Evolutionary conservation across 2,888 invertebrate species (phyloP).

Genomic region (Petrolisthes cinctipes): DNA sequence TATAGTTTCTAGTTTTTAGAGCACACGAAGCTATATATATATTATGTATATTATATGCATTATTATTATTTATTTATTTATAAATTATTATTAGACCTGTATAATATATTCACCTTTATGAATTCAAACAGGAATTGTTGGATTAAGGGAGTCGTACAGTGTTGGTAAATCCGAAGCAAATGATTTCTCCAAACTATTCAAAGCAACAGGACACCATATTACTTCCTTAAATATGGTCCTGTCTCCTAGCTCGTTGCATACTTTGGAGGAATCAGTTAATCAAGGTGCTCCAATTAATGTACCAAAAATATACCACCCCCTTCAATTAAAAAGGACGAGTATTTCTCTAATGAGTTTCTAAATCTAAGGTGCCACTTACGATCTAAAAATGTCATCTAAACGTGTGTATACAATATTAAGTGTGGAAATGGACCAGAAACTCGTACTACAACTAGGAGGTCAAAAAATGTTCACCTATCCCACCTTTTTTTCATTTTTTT

Average conservation of each 20-base stretch:
- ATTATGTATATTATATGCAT: constrained; percentile 23
- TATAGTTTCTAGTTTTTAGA: constrained; percentile 23
- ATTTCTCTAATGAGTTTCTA: constrained; percentile 27
- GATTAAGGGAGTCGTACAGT: not conserved
- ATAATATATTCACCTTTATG: constrained; percentile 23
- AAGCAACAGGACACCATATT: too few relatives aligned
- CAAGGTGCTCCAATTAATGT: too few relatives aligned
- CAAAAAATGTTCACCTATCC: too few relatives aligned
- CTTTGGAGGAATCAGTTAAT: too few relatives aligned
- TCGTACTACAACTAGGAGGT: not conserved
- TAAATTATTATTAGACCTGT: not conserved
- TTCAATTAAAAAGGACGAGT: constrained; percentile 36
- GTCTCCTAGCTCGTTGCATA: too few relatives aligned
- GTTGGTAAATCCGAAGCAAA: too few relatives aligned
- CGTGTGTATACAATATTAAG: constrained; percentile 6
- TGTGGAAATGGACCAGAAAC: constrained; percentile 26
- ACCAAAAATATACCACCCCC: too few relatives aligned
- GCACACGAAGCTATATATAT: constrained; percentile 46
- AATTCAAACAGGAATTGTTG: constrained; percentile 26
- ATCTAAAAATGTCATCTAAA: constrained; percentile 14
- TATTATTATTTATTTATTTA: not conserved
- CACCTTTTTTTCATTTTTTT: too few relatives aligned
- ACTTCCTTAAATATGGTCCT: too few relatives aligned
- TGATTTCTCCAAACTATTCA: too few relatives aligned
- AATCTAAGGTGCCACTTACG: constrained; percentile 34